phyloP scores from a whole-genome alignment of 2,113 vertebrate genomes.

The Entelurus aequoreus region DNA sequence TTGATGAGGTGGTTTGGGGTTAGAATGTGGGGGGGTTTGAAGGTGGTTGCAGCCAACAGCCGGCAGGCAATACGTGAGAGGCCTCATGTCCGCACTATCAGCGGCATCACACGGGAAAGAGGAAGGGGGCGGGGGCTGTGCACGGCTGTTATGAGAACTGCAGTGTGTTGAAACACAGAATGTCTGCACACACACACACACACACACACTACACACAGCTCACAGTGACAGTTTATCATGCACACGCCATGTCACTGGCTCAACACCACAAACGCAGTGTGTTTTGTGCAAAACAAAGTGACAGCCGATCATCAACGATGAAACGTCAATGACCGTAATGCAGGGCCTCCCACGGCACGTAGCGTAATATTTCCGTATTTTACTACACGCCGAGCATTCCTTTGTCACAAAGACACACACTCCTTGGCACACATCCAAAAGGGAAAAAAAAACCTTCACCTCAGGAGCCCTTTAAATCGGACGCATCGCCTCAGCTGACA shows the following conservation, averaged over 20 bases:
- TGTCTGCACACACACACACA: constrained; percentile 43
- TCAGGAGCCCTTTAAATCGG: constrained; percentile 56
- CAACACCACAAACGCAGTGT: constrained; percentile 1
- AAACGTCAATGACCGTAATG: constrained; percentile 7
- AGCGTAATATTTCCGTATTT: constrained; percentile 48
- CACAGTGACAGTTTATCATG: constrained; percentile 8
- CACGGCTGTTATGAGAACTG: constrained; percentile 63
- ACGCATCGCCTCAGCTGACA: background rate
- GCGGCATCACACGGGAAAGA: constrained; percentile 60
- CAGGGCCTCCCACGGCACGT: constrained; percentile 5
- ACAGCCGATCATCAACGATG: background rate
- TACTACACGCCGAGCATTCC: constrained; percentile 32
- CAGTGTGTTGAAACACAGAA: constrained; percentile 67
- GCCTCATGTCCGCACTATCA: constrained; percentile 63
- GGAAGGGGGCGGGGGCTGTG: constrained; percentile 38
- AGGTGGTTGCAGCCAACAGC: constrained; percentile 45
- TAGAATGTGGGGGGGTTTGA: background rate
- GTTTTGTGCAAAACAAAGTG: background rate
- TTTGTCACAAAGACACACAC: background rate
- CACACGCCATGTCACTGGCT: constrained; percentile 11
- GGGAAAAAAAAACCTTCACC: background rate
- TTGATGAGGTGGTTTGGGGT: constrained; percentile 18
- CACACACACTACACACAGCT: constrained; percentile 31
- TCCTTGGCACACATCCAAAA: constrained; percentile 10
- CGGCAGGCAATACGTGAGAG: constrained; percentile 67